These are phyloP conservation scores for Spea bombifrons DNA, from an alignment of 2,113 vertebrate species.

Conservation along the genomic window DNA sequence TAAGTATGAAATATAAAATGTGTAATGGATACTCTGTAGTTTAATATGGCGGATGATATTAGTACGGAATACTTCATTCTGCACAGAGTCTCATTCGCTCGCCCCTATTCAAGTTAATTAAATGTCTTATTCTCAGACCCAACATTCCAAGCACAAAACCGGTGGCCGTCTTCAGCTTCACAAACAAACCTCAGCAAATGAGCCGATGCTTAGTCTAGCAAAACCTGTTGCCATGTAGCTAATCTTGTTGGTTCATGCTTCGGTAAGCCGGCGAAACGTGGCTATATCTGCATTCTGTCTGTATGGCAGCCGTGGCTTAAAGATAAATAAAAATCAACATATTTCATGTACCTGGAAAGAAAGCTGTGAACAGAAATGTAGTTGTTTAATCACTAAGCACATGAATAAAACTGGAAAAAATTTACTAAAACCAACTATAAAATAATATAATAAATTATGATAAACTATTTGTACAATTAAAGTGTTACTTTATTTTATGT, in stretches of 20 bases:
- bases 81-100: neutral
- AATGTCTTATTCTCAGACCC: neutral
- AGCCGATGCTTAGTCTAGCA: constrained; percentile 5
- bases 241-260: constrained; percentile 24
- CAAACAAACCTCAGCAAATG: neutral
- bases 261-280: constrained; percentile 3
- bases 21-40: too few relatives aligned
- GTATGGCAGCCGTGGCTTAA: neutral
- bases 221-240: constrained; percentile 5
- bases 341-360: too few relatives aligned
- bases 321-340: neutral
- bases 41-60: too few relatives aligned
- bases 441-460: too few relatives aligned
- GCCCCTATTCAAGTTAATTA: neutral
- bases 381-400: too few relatives aligned
- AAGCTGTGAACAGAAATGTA: too few relatives aligned
- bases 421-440: too few relatives aligned
- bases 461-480: too few relatives aligned
- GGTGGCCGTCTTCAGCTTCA: neutral
- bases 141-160: neutral
- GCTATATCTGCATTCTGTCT: constrained; percentile 11
- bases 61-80: neutral
- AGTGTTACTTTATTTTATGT: too few relatives aligned
- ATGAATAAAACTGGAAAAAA: too few relatives aligned
- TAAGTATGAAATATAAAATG: too few relatives aligned